Percentiles rank a stretch among this genome's conserved stretches.
These are phyloP conservation scores for Eutrigla gurnardus DNA, from an alignment of 2,797 vertebrate genomes.

Conservation along the genomic window DNA sequence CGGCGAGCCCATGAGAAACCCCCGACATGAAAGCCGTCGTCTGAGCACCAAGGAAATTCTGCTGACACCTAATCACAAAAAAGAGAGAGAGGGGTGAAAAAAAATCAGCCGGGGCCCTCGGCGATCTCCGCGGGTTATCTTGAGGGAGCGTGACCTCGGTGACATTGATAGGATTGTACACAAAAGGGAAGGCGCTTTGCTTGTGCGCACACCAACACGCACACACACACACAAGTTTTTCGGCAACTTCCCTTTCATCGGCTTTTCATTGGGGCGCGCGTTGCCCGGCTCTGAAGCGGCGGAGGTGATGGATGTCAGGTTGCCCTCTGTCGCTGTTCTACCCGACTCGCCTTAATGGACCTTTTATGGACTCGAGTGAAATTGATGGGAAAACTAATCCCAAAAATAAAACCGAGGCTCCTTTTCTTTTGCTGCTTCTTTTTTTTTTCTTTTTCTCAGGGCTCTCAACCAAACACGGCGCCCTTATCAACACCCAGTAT, in stretches of 20 bases:
- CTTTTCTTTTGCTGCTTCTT: slow-evolving; percentile 21
- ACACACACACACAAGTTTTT: slow-evolving; percentile 14
- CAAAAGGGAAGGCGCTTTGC: slow-evolving; percentile 60
- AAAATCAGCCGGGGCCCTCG: slow-evolving; percentile 78
- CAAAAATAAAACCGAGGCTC: slow-evolving; percentile 46
- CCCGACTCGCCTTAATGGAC: slow-evolving; percentile 64
- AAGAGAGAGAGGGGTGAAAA: slow-evolving; percentile 64
- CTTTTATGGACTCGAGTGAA: slow-evolving; percentile 62
- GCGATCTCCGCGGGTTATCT: slow-evolving; percentile 83
- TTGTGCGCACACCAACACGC: slow-evolving; percentile 45
- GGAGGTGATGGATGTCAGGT: slow-evolving; percentile 76
- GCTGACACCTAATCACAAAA: slow-evolving; percentile 84
- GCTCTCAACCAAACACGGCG: slow-evolving; percentile 24
- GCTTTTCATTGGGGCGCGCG: slow-evolving; percentile 54
- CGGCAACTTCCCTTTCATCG: slow-evolving; percentile 56
- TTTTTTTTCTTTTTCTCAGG: slow-evolving; percentile 12
- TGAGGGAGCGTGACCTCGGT: slow-evolving; percentile 86
- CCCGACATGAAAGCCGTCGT: slow-evolving; percentile 84
- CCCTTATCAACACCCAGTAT: slow-evolving; percentile 69
- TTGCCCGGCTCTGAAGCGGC: slow-evolving; percentile 56
- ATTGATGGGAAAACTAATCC: slow-evolving; percentile 65
- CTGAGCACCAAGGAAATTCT: slow-evolving; percentile 86
- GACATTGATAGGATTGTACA: slow-evolving; percentile 88
- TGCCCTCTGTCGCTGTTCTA: slow-evolving; percentile 61
- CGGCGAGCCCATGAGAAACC: slow-evolving; percentile 81